Conservation (phyloP, 1,140 invertebrate genomes). For the Dreissena polymorpha region DNA sequence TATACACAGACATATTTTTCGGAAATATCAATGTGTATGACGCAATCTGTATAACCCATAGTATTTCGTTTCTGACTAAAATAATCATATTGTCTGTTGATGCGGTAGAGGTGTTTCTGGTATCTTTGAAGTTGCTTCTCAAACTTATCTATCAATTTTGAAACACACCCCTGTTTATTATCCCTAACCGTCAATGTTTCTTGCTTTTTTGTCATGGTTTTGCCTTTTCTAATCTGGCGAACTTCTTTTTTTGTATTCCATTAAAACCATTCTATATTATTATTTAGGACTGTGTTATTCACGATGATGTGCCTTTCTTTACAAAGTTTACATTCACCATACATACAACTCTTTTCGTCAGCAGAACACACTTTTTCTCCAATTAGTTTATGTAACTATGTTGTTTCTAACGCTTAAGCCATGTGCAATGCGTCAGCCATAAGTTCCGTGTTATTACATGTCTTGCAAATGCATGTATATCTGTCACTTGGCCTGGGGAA, state of each 20-base stretch:
- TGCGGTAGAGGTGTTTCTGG: conserved; percentile 1
- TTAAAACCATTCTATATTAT: conserved; percentile 26
- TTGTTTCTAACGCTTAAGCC: conserved; percentile 10
- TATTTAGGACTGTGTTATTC: neutral
- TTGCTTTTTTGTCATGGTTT: conserved; percentile 23
- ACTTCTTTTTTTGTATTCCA: conserved; percentile 41
- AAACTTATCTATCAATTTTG: conserved; percentile 10
- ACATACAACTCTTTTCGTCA: conserved; percentile 47
- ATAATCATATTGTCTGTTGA: neutral
- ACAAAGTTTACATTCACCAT: conserved; percentile 49
- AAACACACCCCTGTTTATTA: neutral
- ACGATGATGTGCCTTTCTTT: conserved; percentile 18
- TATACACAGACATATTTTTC: conserved; percentile 48
- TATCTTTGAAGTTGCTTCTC: conserved; percentile 15
- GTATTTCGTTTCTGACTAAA: neutral
- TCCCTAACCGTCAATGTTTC: conserved; percentile 16
- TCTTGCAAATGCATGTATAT: conserved; percentile 57
- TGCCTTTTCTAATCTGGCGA: conserved; percentile 23
- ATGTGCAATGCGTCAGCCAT: conserved; percentile 38
- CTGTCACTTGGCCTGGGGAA: conserved; percentile 46
- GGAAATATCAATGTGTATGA: conserved; percentile 41
- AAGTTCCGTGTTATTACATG: conserved; percentile 49
- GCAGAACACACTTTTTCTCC: conserved; percentile 20
- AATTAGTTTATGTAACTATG: neutral
- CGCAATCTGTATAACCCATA: conserved; percentile 1